These are phyloP conservation scores for Thereuonema tuberculata DNA, from an alignment of 1,140 invertebrate genomes.

Conservation along the genomic window DNA sequence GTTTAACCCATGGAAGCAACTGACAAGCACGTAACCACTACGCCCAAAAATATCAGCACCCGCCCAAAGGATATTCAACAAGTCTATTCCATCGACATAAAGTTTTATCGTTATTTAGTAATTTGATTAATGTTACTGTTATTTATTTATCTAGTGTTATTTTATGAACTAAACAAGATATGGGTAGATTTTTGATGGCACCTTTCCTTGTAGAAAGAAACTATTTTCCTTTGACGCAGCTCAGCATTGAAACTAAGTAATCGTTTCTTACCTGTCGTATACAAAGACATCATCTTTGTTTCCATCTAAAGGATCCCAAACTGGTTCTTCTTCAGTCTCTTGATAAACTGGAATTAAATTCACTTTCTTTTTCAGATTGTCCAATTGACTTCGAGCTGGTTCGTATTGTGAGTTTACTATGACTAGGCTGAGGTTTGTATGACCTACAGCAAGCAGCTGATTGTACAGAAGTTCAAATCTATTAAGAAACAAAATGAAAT, in stretches of 20 bases:
- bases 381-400: constrained; percentile 10
- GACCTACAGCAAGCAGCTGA: constrained; percentile 13
- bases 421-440: constrained; percentile 24
- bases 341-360: constrained; percentile 25
- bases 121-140: no score
- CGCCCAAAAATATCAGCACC: no score
- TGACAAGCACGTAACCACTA: no score
- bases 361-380: constrained; percentile 17
- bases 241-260: not conserved
- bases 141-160: no score
- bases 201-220: no score
- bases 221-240: not conserved
- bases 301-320: constrained; percentile 25
- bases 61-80: no score
- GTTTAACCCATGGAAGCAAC: no score
- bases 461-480: constrained; percentile 22
- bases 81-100: no score
- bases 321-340: constrained; percentile 20
- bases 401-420: constrained; percentile 24
- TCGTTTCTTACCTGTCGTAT: constrained; percentile 27
- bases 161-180: no score
- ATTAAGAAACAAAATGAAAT: constrained; percentile 7
- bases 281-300: constrained; percentile 29
- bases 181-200: no score
- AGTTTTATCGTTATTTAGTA: no score